phyloP scores from a whole-genome alignment of 1,140 invertebrate species.

The Bombus ignitus region DNA sequence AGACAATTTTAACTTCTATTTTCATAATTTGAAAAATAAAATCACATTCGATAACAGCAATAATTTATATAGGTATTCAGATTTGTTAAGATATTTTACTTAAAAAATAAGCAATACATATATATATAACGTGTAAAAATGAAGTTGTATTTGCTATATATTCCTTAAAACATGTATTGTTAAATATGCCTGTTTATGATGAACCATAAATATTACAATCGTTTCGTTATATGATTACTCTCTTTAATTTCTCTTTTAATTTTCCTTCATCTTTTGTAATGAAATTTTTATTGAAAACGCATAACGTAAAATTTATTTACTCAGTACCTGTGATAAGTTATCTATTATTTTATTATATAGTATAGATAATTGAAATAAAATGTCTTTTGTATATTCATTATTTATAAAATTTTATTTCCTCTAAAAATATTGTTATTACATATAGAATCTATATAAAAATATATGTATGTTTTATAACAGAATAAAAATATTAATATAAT shows the following conservation, averaged over 20 bases:
- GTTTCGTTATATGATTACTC: not conserved
- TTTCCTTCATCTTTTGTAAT: not conserved
- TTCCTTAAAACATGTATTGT: not conserved
- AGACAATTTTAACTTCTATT: slow-evolving; percentile 5
- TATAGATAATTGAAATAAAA: not conserved
- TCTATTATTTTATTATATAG: not conserved
- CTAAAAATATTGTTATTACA: slow-evolving; percentile 19
- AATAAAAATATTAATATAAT: not conserved
- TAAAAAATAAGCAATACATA: too few species aligned
- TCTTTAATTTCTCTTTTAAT: not conserved
- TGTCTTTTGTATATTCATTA: not conserved
- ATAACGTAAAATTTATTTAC: not conserved
- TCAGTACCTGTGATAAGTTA: not conserved
- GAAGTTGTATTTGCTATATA: not conserved
- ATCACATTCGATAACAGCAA: too few species aligned
- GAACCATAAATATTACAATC: not conserved
- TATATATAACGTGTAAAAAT: not conserved
- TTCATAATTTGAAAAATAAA: not conserved
- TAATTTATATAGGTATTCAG: too few species aligned
- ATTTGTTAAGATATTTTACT: too few species aligned
- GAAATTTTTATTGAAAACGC: not conserved
- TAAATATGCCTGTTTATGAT: not conserved
- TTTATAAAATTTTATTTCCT: not conserved
- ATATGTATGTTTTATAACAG: not conserved
- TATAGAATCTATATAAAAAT: slow-evolving; percentile 2